Conservation (phyloP, 2,888 invertebrate species). For the Harpagoxenus sublaevis region DNA sequence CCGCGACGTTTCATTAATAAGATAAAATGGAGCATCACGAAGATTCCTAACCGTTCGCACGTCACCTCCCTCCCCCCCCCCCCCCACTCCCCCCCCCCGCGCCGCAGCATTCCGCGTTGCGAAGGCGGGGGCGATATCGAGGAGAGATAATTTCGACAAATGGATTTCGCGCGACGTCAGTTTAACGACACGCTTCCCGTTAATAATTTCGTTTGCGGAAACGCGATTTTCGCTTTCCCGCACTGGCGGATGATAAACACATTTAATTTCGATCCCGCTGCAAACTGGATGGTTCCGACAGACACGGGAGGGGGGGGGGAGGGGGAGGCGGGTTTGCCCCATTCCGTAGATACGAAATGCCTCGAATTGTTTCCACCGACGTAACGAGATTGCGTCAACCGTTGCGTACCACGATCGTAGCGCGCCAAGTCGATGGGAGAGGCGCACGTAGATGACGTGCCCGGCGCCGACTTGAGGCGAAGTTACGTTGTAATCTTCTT, state of each 20-base stretch:
- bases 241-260: background rate
- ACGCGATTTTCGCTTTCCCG: background rate
- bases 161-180: constrained; percentile 20
- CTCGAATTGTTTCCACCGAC: constrained; percentile 42
- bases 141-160: constrained; percentile 9
- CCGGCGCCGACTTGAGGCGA: constrained; percentile 30
- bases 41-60: background rate
- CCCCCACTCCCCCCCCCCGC: background rate
- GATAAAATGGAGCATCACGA: background rate
- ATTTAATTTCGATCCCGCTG: constrained; percentile 26
- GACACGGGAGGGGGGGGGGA: too few relatives aligned
- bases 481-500: constrained; percentile 55
- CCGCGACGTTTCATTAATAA: constrained; percentile 14
- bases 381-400: constrained; percentile 53
- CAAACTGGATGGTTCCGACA: constrained; percentile 3
- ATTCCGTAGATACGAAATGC: constrained; percentile 30
- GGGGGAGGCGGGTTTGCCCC: too few relatives aligned
- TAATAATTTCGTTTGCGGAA: constrained; percentile 33
- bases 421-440: constrained; percentile 19
- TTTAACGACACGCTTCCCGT: constrained; percentile 9
- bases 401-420: constrained; percentile 38
- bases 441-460: constrained; percentile 41
- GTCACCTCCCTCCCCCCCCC: background rate
- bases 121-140: background rate
- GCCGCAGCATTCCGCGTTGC: background rate